Percentiles rank a stretch among this genome's conserved stretches.
These are phyloP conservation scores for Sparus aurata DNA, from an alignment of 2,797 vertebrate species.

Conservation along the genomic window DNA sequence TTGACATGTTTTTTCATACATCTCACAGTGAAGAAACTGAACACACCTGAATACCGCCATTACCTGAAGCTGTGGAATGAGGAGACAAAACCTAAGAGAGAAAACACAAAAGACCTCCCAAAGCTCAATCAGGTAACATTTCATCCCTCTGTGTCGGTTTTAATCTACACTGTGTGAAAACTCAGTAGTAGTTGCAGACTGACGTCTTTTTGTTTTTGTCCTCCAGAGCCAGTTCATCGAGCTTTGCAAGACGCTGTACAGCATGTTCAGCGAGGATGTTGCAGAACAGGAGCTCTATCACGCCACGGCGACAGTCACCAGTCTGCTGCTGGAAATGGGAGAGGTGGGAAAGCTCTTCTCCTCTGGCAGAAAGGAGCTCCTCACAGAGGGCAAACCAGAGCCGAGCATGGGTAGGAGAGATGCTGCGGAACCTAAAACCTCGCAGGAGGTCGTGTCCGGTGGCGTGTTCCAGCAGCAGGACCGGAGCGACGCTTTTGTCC, in stretches of 20 bases:
- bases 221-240: slow-evolving; percentile 96
- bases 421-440: slow-evolving; percentile 9
- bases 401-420: slow-evolving; percentile 8
- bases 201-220: background rate
- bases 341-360: slow-evolving; percentile 95
- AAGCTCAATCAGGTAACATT: slow-evolving; percentile 92
- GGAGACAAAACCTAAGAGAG: slow-evolving; percentile 90
- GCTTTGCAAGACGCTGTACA: slow-evolving; percentile 97
- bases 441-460: slow-evolving; percentile 4
- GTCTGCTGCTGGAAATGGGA: slow-evolving; percentile 96
- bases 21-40: slow-evolving; percentile 90
- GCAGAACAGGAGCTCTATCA: slow-evolving; percentile 97
- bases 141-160: background rate
- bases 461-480: slow-evolving; percentile 58
- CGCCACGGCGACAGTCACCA: slow-evolving; percentile 95
- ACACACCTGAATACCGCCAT: slow-evolving; percentile 92
- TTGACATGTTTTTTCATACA: slow-evolving; percentile 21
- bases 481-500: slow-evolving; percentile 67
- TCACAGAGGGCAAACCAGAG: slow-evolving; percentile 52
- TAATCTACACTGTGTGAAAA: background rate
- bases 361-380: slow-evolving; percentile 76
- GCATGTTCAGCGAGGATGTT: slow-evolving; percentile 97
- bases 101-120: slow-evolving; percentile 91
- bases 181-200: background rate
- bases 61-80: slow-evolving; percentile 95